Base-by-base conservation (phyloP, 2,888 invertebrate genomes). In the Apantesis nais region DNA sequence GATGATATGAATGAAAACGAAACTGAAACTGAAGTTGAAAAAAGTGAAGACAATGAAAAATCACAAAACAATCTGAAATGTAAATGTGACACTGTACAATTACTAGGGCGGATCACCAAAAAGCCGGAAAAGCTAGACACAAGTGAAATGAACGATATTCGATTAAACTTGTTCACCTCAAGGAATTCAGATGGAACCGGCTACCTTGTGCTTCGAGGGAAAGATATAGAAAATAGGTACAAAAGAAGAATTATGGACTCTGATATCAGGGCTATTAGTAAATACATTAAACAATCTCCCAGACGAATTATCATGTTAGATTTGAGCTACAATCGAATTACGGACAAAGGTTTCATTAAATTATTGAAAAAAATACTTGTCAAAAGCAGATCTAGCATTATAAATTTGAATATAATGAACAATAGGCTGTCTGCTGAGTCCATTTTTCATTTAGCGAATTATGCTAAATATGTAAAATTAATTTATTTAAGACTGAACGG, bases 301-400 rank as follows among this genome's bases (percentile, higher is more conserved):
- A 81, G 87, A 34, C 86, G 95, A 66, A 92, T 97, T 5, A 91
- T 91, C 0, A 93, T 90, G 66, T 64, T 96, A 0, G 95, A 96
- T 78, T 85, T 97, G 11, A 90, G 95, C 39, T 96, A 96, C 79
- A 97, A 97, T 75, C 80, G 93, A 64, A 95, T 97, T 16, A 95
- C 95, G 0, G 95, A 96, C 74, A 74, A 74, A 25, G 96, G 96
- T 0, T 91, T 96, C 34, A 85, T 85, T 62, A 92, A 90, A 73
- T 77, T 96, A 19, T 77, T 93, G 5, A 92, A 95, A 79, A 88
- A 90, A 29, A 85, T 93, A 11, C 87, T 96, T 1, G 80, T 93
- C 0, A 90, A 95, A 84, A 86, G 89, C 0, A 82, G 93, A 67
- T 95, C 96, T 0, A 92, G 95, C 70, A 73, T 96, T 0, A 80